Evolutionary conservation across 1,140 invertebrate species (phyloP), one percentile per base, ranked within the genome.

Genomic region (Megalonaias nervosa): DNA sequence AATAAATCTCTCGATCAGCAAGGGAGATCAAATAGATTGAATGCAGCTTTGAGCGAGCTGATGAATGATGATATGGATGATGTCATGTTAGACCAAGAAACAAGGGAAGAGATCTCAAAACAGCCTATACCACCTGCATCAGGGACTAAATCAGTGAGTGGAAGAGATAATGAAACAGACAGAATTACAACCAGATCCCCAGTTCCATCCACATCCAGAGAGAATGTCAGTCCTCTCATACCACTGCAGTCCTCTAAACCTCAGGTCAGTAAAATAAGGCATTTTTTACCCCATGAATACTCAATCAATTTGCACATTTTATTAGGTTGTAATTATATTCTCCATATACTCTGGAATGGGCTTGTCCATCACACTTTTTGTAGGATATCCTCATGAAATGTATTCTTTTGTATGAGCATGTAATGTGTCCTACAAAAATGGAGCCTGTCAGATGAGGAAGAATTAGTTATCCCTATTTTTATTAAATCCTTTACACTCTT

Each of bases 11-110:
- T 6, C 0, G 74, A 17, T 75, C 59, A 74, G 14, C 21, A 62
- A n/a, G 76, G 75, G 48, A 78, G 77, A 72, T 57, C 75, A 82
- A 55, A 87, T 86, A 69, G 90, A 89, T n/a, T 84, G 2, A 75
- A 80, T 11, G 78, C 77, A 38, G 82, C 77, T 19, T 84, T 77
- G 61, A 73, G 79, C 66, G 81, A 80, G 26, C 14, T 83, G 66
- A 81, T 85, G 81, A 80, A 85, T 57, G 84, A 85, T 71, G 84
- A 86, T 60, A 72, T 81, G 71, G 79, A 83, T 58, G 77, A 80
- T 61, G 74, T 81, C 62, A 69, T 75, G 62, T 79, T 82, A 59
- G 74, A 80, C 48, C 61, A 80, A 72, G 68, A 80, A 23, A 80
- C 78, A 21, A 80, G 73, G 17, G 16, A 75, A 17, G 15, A 23